A percentile compares a stretch with the other conserved stretches of the same genome.
phyloP scores from a whole-genome alignment of 2,888 invertebrate species.

The Erynnis tages region DNA sequence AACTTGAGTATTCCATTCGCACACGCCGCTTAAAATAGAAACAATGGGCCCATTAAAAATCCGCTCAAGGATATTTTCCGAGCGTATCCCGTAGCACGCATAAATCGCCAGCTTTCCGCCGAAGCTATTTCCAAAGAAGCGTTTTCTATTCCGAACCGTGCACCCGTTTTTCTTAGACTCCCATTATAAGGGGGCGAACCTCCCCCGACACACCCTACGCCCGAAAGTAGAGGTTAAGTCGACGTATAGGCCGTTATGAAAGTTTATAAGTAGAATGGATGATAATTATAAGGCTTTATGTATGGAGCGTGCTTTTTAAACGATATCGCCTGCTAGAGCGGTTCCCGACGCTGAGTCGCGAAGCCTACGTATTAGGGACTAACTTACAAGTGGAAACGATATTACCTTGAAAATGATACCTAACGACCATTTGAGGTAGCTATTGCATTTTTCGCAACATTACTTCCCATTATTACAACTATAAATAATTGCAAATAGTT shows the following conservation, averaged over 20 bases:
- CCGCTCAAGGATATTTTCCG: constrained; percentile 78
- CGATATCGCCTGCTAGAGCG: constrained; percentile 63
- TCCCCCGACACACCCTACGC: constrained; percentile 42
- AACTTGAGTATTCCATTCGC: constrained; percentile 77
- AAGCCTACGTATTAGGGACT: constrained; percentile 1
- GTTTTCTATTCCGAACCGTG: constrained; percentile 79
- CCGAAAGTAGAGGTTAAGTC: constrained; percentile 78
- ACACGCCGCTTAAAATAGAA: constrained; percentile 78
- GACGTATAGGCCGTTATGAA: constrained; percentile 81
- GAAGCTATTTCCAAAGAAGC: constrained; percentile 80
- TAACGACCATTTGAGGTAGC: too few relatives aligned
- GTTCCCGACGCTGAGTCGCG: constrained; percentile 47
- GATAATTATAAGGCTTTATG: constrained; percentile 78
- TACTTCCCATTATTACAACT: background rate
- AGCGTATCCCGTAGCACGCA: constrained; percentile 76
- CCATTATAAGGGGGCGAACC: constrained; percentile 69
- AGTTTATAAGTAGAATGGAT: constrained; percentile 81
- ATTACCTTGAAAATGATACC: background rate
- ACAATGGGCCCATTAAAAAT: constrained; percentile 80
- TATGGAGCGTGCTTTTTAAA: constrained; percentile 71
- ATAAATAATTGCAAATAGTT: too few relatives aligned
- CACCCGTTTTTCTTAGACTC: constrained; percentile 80
- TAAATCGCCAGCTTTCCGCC: constrained; percentile 81
- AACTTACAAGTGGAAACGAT: background rate
- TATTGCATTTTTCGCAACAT: background rate